Evolutionary conservation across 2,113 vertebrate species (phyloP).

Genomic region (Lethenteron reissneri): DNA sequence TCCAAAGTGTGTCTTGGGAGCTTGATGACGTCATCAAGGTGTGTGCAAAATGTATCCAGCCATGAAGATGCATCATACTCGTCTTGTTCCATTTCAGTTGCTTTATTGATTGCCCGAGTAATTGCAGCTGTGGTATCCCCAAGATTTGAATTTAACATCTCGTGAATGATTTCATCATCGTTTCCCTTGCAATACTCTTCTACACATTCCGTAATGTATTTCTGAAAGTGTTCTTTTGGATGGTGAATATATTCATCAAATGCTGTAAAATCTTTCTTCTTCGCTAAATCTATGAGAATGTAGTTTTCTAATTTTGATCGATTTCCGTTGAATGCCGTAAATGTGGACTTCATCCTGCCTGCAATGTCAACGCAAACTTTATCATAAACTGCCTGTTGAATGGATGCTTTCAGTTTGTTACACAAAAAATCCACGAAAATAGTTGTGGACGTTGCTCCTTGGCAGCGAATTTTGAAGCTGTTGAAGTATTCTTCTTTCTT

Average conservation of each 20-base stretch:
- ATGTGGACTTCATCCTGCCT: constrained; percentile 16
- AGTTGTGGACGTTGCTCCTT: constrained; percentile 21
- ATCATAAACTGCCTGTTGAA: constrained; percentile 6
- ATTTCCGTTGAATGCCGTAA: constrained; percentile 18
- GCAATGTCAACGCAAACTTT: constrained; percentile 13
- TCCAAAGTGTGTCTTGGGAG: too few relatives aligned
- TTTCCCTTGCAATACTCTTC: constrained; percentile 12
- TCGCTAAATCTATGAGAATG: constrained; percentile 25
- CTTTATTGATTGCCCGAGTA: constrained; percentile 11
- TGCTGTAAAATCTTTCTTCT: constrained; percentile 23
- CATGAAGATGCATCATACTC: too few relatives aligned
- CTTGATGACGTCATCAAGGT: too few relatives aligned
- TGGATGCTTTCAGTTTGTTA: constrained; percentile 20
- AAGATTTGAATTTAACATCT: constrained; percentile 10
- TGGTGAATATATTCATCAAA: constrained; percentile 19
- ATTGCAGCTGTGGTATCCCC: constrained; percentile 10
- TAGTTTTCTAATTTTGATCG: constrained; percentile 23
- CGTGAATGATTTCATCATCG: constrained; percentile 9
- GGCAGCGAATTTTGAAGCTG: constrained; percentile 21
- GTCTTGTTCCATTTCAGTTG: constrained; percentile 13
- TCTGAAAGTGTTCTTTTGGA: constrained; percentile 12
- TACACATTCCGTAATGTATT: constrained; percentile 18
- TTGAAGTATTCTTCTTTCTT: constrained; percentile 24
- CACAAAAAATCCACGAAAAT: constrained; percentile 24
- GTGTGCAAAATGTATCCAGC: too few relatives aligned